Conservation (phyloP, 2,888 invertebrate genomes). For the Nezara viridula region DNA sequence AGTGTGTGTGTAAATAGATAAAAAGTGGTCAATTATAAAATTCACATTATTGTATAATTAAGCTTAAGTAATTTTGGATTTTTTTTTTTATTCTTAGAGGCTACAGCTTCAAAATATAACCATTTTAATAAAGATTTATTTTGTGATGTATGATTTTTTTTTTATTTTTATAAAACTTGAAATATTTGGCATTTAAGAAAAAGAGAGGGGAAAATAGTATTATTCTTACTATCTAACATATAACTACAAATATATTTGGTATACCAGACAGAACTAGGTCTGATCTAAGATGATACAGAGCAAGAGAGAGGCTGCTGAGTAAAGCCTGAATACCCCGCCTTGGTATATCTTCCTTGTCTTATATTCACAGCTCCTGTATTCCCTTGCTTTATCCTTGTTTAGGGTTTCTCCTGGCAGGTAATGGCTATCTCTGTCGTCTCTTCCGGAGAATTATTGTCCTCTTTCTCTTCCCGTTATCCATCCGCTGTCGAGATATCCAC, state of each 20-base stretch:
- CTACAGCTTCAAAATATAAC: too few relatives aligned
- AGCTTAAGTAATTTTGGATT: too few relatives aligned
- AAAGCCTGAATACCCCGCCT: neutral
- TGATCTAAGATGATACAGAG: neutral
- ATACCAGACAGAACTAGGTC: neutral
- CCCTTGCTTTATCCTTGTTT: conserved; percentile 29
- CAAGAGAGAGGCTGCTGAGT: neutral
- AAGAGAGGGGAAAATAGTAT: too few relatives aligned
- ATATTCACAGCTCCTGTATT: neutral
- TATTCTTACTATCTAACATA: neutral
- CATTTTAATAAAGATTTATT: too few relatives aligned
- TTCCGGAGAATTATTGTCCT: conserved; percentile 19
- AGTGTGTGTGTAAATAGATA: too few relatives aligned
- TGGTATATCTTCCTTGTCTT: neutral
- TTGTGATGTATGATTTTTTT: too few relatives aligned
- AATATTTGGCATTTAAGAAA: too few relatives aligned
- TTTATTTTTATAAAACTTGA: too few relatives aligned
- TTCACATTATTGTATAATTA: too few relatives aligned
- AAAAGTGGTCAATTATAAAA: too few relatives aligned
- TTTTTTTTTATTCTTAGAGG: too few relatives aligned
- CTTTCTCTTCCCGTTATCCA: conserved; percentile 20
- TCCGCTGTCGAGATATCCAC: neutral
- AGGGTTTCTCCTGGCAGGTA: neutral
- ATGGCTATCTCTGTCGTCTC: neutral
- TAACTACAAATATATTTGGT: neutral